Base-by-base conservation (phyloP, 64 coral and sea anemone genomes). In the Actinia tenebrosa region DNA sequence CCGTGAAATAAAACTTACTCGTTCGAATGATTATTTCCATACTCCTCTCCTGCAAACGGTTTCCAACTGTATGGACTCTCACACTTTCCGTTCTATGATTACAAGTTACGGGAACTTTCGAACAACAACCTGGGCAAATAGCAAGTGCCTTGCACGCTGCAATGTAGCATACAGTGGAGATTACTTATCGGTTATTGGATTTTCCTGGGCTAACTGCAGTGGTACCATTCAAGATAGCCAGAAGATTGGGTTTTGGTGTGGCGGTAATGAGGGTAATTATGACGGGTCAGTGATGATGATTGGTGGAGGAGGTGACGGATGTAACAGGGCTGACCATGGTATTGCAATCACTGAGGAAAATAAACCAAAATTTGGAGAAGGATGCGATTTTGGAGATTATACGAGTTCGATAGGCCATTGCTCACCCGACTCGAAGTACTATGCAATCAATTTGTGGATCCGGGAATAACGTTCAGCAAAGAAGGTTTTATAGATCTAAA, bases 1-100 rank as follows among this genome's bases (percentile, higher is more conserved):
- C 53, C 58, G 54, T 37, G 82, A 92, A 30, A 77, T 92, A 16
- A 92, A 92, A 53, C 84, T 92, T 3, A 88, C 91, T 18, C 86
- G 91, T 15, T 83, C 85, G 23, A 85, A 92, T 43, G 91, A 88
- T 43, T 44, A 45, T 1, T 60, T 20, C 16, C 86, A 92, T 25
- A 82, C 85, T 66, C 54, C 87, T 44, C 64, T 89, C 53, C 75
- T 89, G 22, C 77, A 62, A 18, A 89, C 87, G 0, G 64, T 14
- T 6, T 22, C 11, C 16, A 82, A 82, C 54, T 89, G 87, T 52
- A 23, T 82, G 16, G 75, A 3, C 4, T 7, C 13, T 9, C 50
- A 59, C n/a, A 82, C 78, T 17, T 82, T 82, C 46, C 52, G 87
- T 3, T 62, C 53, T 0, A 80, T 80, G 78, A 64, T 89, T 10